These are phyloP conservation scores for Taphrorychus bicolor DNA, from an alignment of 2,888 invertebrate species.

Conservation along the genomic window DNA sequence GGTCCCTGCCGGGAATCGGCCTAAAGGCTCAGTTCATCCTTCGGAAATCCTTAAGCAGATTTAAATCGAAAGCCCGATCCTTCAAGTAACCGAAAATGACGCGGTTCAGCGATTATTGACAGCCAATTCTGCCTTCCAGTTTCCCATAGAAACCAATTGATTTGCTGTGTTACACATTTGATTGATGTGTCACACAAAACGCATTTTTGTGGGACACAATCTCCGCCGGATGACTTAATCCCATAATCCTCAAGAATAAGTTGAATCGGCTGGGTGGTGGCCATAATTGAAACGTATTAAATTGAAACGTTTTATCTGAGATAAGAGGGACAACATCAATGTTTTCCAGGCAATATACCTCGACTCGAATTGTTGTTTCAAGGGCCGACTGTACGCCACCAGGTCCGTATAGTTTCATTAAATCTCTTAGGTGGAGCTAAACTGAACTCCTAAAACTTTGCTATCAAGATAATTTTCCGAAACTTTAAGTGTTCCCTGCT, in stretches of 20 bases:
- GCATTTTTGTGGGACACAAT: slow-evolving; percentile 7
- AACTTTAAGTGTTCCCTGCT: slow-evolving; percentile 48
- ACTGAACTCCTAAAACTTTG: slow-evolving; percentile 53
- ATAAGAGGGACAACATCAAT: slow-evolving; percentile 59
- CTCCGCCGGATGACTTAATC: not conserved
- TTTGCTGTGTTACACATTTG: slow-evolving; percentile 31
- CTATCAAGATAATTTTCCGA: slow-evolving; percentile 55
- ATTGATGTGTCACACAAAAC: slow-evolving; percentile 25
- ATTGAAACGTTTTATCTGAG: slow-evolving; percentile 59
- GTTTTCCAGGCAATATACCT: slow-evolving; percentile 58
- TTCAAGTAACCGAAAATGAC: slow-evolving; percentile 26
- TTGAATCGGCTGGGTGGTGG: slow-evolving; percentile 41
- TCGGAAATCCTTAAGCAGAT: slow-evolving; percentile 33
- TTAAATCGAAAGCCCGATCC: slow-evolving; percentile 29
- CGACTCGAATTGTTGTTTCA: slow-evolving; percentile 55
- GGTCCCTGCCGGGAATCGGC: slow-evolving; percentile 30
- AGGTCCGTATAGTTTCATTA: slow-evolving; percentile 51
- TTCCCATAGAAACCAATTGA: slow-evolving; percentile 28
- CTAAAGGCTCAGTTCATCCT: slow-evolving; percentile 26
- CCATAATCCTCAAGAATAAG: slow-evolving; percentile 47
- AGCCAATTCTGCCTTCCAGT: slow-evolving; percentile 27
- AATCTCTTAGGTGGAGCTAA: slow-evolving; percentile 55
- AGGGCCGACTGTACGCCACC: slow-evolving; percentile 51
- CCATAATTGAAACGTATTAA: slow-evolving; percentile 58
- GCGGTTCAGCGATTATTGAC: slow-evolving; percentile 31